A percentile compares a stretch with the other conserved stretches of the same genome.
phyloP scores from a whole-genome alignment of 2,888 invertebrate genomes.

The Drosophila algonquin region DNA sequence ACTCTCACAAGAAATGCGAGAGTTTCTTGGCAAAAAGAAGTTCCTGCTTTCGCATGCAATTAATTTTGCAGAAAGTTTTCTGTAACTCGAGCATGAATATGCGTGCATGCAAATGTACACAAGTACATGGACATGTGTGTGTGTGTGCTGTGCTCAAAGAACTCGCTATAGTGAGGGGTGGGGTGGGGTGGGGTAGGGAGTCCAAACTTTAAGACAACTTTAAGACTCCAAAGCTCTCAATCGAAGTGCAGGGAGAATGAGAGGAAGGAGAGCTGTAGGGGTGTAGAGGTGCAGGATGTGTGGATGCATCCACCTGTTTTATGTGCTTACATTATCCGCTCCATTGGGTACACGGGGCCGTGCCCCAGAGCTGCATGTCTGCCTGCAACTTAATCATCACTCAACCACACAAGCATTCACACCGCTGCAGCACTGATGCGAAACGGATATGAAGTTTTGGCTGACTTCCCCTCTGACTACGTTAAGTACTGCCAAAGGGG shows the following conservation, averaged over 20 bases:
- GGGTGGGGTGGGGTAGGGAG: neutral
- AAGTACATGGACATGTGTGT: slow-evolving; percentile 9
- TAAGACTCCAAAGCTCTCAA: neutral
- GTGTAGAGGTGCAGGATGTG: neutral
- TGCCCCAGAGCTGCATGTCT: slow-evolving; percentile 19
- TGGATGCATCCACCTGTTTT: slow-evolving; percentile 68
- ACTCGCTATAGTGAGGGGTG: neutral
- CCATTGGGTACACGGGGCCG: slow-evolving; percentile 51
- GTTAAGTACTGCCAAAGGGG: slow-evolving; percentile 30
- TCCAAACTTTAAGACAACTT: neutral
- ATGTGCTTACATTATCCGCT: slow-evolving; percentile 74
- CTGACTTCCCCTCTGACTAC: slow-evolving; percentile 19
- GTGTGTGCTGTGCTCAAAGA: neutral
- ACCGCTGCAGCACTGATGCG: slow-evolving; percentile 22
- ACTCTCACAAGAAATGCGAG: slow-evolving; percentile 10
- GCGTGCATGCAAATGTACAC: slow-evolving; percentile 6
- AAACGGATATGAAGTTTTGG: slow-evolving; percentile 44
- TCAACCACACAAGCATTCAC: neutral
- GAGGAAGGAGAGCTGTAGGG: neutral
- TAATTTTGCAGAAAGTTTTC: slow-evolving; percentile 65
- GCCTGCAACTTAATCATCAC: slow-evolving; percentile 36
- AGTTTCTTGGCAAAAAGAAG: slow-evolving; percentile 24
- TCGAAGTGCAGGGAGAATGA: neutral
- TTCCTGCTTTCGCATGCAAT: slow-evolving; percentile 48
- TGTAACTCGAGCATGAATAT: slow-evolving; percentile 3